Base-by-base conservation (phyloP, 2,888 invertebrate species). In the Nineta flava region DNA sequence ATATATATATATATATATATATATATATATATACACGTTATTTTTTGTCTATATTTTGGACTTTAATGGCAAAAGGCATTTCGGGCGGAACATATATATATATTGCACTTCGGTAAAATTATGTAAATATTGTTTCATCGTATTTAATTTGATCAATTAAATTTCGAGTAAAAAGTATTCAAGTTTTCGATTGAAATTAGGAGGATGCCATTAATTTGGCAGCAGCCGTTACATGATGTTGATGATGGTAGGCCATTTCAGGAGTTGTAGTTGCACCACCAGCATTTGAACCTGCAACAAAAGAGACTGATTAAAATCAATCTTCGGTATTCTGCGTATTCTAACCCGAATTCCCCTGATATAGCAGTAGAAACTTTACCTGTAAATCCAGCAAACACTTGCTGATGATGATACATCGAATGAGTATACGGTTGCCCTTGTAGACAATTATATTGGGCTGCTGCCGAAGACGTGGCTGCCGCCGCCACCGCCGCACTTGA, bases 151-250 rank as follows among this genome's bases (percentile, higher is more conserved):
- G 26, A 7, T 26, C 26, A 26, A 7, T 26, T 26, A 19, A 3
- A 5, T n/a, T n/a, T 19, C 5, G 19, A 19, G 19, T n/a, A 19
- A 19, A 19, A 5, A 19, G 19, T 2, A 5, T 19, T 19, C 19
- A n/a, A n/a, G 19, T 26, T 26, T 26, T 26, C 2, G 2, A 12
- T 5, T 13, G 2, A 38, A 48, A 53, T 72, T 82, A 87, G 66
- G 87, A 85, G 50, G 86, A 84, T 10, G 87, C 87, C 79, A 87
- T 83, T 54, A 87, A 71, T 64, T 87, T 87, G 50, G 87, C 85
- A 52, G 87, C 83, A 53, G 85, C 84, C 40, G 86, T 85, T 55
- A 87, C 86, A 69, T 86, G 86, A 62, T 87, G 85, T 64, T 87
- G 87, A 67, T 87, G 87, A 62, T 86, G 83, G 67, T 85, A 85